Evolutionary conservation across 2,797 vertebrate genomes (phyloP), one percentile per base, ranked within the genome.

Genomic region (Echiichthys vipera): DNA sequence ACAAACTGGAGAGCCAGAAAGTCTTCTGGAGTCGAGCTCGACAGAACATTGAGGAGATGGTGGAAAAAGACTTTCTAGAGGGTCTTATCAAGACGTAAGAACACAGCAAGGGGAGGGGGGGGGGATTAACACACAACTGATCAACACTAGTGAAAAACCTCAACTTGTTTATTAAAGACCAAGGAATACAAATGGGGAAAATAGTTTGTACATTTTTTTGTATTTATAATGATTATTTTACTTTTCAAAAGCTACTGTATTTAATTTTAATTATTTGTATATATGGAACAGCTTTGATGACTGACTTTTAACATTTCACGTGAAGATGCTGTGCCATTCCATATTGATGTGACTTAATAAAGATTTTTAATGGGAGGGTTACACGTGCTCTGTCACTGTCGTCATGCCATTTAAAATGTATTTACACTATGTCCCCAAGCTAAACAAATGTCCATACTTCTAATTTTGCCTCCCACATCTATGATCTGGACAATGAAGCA

Each of bases 41-140:
- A 65, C 97, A 99, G 81, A 96, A 96, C 94, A 99, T 99, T 55
- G 98, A 99, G 92, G 98, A 99, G 91, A 98, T 97, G 97, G 95
- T 99, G 25, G 98, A 99, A 83, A 98, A 97, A 86, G 98, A 99
- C 95, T 99, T 99, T 89, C 94, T 99, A 24, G 98, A 99, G 92
- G 97, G 98, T 0, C 80, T 98, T 29, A 96, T 98, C 75, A 99
- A 99, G 95, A 97, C 96, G 43, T 99, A 95, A 99, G 72, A 40
- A 39, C 65, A 47, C 40, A 67, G 5, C 11, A 8, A 40, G 29
- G 25, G 20, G 65, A 47, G 65, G 45, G 24, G 15, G 55, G 74
- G 74, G 45, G 69, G 14, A 72, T 42, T 75, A 77, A 76, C 57
- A 72, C 54, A 56, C n/a, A 34, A 83, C 84, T 83, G 80, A 90